Evolutionary conservation across 2,113 vertebrate species (phyloP).

Genomic region (Leucopsar rothschildi): DNA sequence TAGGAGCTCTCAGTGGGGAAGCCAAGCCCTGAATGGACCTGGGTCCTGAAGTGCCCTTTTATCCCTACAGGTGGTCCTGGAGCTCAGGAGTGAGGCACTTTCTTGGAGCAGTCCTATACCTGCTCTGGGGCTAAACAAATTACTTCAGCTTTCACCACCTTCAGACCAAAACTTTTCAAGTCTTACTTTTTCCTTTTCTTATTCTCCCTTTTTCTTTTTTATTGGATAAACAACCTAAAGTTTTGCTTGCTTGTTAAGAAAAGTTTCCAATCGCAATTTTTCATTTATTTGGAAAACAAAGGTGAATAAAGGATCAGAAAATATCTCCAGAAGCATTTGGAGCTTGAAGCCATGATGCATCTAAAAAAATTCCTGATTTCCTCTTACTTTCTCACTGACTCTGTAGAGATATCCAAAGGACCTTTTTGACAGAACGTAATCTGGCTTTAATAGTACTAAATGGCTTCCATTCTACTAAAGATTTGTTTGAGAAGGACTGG

Average conservation of each 20-base stretch:
- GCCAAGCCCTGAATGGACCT: background rate
- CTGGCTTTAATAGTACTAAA: background rate
- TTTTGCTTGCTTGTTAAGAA: background rate
- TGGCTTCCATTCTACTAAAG: background rate
- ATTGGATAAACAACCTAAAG: background rate
- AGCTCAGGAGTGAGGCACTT: background rate
- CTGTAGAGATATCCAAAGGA: background rate
- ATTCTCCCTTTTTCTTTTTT: background rate
- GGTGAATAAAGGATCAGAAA: background rate
- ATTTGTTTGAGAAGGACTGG: background rate
- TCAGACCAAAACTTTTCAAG: background rate
- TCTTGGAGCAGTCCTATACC: conserved; percentile 18
- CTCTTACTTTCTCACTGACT: background rate
- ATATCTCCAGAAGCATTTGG: background rate
- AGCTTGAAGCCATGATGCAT: background rate
- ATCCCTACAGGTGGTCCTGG: conserved; percentile 29
- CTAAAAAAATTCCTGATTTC: background rate
- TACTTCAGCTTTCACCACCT: conserved; percentile 39
- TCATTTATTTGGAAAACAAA: background rate
- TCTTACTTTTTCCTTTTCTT: background rate
- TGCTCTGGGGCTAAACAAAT: conserved; percentile 45
- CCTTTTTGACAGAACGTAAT: background rate
- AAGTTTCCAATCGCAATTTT: background rate
- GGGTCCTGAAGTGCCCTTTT: conserved; percentile 11
- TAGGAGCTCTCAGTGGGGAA: conserved; percentile 8